Base-by-base conservation (phyloP, 2,797 vertebrate genomes). In the Uromys caudimaculatus region DNA sequence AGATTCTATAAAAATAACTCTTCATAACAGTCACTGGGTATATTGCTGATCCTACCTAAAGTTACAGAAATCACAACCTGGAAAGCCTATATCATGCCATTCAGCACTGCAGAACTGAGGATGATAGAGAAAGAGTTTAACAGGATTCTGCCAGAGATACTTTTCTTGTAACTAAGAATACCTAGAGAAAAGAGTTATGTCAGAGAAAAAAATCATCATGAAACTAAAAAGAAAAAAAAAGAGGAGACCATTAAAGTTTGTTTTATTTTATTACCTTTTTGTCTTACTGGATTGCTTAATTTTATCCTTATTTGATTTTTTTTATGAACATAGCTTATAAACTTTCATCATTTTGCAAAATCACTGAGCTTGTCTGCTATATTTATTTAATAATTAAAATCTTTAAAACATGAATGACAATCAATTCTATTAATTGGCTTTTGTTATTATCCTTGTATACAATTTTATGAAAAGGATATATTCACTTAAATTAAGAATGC, bases 401-500 rank as follows among this genome's bases (percentile, higher is more conserved):
- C 0, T 96, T 91, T 75, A 84, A 60, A 90, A 83, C 7, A 88
- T 13, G 7, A 76, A 78, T 83, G 32, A 1, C 38, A 82, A 71
- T 23, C 8, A 93, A 5, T 91, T 56, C 88, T 86, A 76, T 41
- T 79, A 60, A 47, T 11, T 92, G 9, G 96, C 1, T 35, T 89
- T 85, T 69, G 62, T 32, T 50, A 32, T 75, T 92, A n/a, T 76
- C 0, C 9, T 83, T 78, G 17, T 21, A 84, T 52, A 89, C 90
- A 83, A 78, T 3, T 89, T 78, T 69, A 76, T 91, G 78, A 71
- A 78, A 76, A 78, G 19, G 67, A 90, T 76, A 4, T 35, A 64
- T 27, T 89, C 82, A 21, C 29, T 91, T 50, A 93, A 96, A 93
- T n/a, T 77, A 89, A 92, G 76, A 24, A 27, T 85, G 1, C 27